Conservation (phyloP, 2,113 vertebrate species). For the Lipophrys pholis region DNA sequence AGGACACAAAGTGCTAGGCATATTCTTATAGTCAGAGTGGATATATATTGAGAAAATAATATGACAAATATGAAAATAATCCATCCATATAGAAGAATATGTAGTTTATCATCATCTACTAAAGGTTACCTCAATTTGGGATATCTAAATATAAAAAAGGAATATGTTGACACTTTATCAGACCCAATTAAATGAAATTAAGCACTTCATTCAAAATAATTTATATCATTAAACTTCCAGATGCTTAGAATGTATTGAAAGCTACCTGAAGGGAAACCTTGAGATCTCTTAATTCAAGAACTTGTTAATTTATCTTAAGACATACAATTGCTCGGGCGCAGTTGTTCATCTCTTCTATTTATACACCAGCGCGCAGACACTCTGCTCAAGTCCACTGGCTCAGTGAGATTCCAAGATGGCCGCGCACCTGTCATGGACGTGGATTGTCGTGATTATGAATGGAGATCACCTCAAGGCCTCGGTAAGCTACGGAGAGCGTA, state of each 20-base stretch:
- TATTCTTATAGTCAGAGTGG: not conserved
- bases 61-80: constrained; percentile 15
- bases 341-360: constrained; percentile 21
- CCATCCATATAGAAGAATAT: not conserved
- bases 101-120: not conserved
- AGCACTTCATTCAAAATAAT: constrained; percentile 1
- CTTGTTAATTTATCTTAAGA: constrained; percentile 30
- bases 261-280: no score
- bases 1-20: constrained; percentile 6
- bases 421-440: constrained; percentile 77
- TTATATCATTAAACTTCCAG: constrained; percentile 25
- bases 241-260: no score
- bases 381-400: constrained; percentile 50
- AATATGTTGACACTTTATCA: not conserved
- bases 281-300: not conserved
- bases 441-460: constrained; percentile 68
- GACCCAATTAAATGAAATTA: no score
- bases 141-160: not conserved
- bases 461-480: constrained; percentile 74
- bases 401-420: constrained; percentile 75
- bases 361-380: constrained; percentile 14
- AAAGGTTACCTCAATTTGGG: not conserved
- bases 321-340: constrained; percentile 2
- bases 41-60: constrained; percentile 15
- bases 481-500: constrained; percentile 42